phyloP scores from a whole-genome alignment of 2,888 invertebrate genomes.

The Aporophyla nigra region DNA sequence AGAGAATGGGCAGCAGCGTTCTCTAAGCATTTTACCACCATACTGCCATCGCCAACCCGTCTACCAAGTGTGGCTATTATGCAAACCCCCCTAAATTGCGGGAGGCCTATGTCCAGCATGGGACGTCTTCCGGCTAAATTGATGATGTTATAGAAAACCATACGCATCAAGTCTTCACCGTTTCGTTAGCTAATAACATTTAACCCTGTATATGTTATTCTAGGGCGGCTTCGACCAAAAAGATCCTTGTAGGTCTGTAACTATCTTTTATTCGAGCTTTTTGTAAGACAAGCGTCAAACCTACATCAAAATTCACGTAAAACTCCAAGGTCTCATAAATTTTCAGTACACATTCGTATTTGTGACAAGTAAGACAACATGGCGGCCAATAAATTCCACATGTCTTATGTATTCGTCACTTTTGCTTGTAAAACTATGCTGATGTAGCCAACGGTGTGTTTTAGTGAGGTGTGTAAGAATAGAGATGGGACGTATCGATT shows the following conservation, averaged over 20 bases:
- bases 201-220: no score
- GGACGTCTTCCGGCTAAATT: no score
- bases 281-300: background rate
- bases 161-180: no score
- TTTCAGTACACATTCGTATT: conserved; percentile 27
- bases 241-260: background rate
- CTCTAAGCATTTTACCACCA: no score
- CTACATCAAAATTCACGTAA: background rate
- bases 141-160: no score
- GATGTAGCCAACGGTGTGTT: conserved; percentile 31
- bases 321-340: conserved; percentile 12
- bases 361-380: conserved; percentile 21
- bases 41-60: no score
- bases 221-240: background rate
- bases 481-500: conserved; percentile 24
- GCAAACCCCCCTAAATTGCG: no score
- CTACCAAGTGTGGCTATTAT: no score
- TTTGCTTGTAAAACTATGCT: conserved; percentile 53
- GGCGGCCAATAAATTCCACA: conserved; percentile 26
- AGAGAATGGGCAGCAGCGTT: no score
- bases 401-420: conserved; percentile 45
- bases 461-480: conserved; percentile 26
- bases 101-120: no score
- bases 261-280: background rate
- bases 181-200: no score